Percentiles rank a stretch among this genome's conserved stretches.
Evolutionary conservation across 2,797 vertebrate genomes (phyloP).

Genomic region (Corythornis leucogaster): DNA sequence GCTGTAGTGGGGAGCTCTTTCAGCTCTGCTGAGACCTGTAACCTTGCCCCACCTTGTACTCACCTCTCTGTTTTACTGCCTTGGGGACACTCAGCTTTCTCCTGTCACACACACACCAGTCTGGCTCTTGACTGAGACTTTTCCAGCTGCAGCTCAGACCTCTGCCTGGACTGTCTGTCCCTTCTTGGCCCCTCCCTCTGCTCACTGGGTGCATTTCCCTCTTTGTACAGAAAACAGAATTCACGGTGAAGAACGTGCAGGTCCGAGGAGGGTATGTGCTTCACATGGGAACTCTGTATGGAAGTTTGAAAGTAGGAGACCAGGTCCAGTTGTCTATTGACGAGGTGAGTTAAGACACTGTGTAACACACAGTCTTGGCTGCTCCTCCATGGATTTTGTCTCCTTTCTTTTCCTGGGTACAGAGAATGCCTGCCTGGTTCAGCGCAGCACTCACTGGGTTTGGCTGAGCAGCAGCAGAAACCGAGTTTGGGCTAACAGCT

Average conservation of each 20-base stretch:
- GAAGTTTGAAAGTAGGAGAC: slow-evolving; percentile 90
- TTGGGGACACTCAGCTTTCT: background rate
- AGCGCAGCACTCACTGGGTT: accelerated
- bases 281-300: slow-evolving; percentile 92
- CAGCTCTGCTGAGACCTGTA: background rate
- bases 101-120: background rate
- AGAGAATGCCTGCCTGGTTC: background rate
- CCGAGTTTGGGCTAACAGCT: background rate
- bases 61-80: background rate
- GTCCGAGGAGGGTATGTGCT: slow-evolving; percentile 95
- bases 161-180: background rate
- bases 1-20: background rate
- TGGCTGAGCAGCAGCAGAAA: background rate
- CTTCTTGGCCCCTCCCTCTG: background rate
- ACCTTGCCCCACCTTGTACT: background rate
- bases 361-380: background rate
- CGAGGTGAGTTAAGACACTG: slow-evolving; percentile 82
- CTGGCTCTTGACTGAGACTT: background rate
- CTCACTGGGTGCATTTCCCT: background rate
- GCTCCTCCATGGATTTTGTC: background rate
- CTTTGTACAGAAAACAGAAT: slow-evolving; percentile 89
- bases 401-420: background rate
- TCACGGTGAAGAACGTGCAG: slow-evolving; percentile 95
- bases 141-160: background rate
- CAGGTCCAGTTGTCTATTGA: slow-evolving; percentile 87